phyloP scores from a whole-genome alignment of 1,140 invertebrate genomes.

The Plutomurus gul region DNA sequence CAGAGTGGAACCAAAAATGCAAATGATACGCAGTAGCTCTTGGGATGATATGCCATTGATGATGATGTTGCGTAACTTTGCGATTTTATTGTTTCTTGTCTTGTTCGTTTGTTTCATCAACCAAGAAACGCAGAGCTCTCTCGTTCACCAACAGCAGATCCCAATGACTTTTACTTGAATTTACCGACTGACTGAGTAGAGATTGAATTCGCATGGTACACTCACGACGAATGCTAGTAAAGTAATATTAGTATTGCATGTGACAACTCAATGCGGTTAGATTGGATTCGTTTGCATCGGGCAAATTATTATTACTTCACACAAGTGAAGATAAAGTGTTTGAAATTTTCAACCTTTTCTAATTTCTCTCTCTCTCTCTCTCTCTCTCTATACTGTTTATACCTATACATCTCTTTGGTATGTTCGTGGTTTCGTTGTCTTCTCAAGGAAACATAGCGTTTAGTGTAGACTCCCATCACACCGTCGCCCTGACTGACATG shows the following conservation, averaged over 20 bases:
- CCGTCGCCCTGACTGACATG: no score
- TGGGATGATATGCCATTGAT: background rate
- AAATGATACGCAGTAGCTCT: background rate
- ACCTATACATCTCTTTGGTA: no score
- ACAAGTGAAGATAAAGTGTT: no score
- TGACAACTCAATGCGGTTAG: background rate
- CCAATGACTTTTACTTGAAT: no score
- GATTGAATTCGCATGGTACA: background rate
- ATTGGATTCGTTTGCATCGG: no score
- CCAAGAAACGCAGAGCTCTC: background rate
- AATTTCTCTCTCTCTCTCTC: no score
- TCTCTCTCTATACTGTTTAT: no score
- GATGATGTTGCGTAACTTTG: background rate
- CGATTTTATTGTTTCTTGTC: background rate
- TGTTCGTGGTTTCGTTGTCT: no score
- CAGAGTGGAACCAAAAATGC: background rate
- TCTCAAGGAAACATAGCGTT: no score
- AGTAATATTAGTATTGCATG: background rate
- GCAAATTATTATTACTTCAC: no score
- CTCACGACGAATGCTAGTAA: background rate
- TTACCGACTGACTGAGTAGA: background rate
- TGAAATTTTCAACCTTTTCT: no score
- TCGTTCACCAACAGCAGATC: background rate
- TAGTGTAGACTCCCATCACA: no score
- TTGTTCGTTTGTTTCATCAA: constrained; percentile 15